Conservation (phyloP, 2,888 invertebrate species). For the Cephus nigrinus region DNA sequence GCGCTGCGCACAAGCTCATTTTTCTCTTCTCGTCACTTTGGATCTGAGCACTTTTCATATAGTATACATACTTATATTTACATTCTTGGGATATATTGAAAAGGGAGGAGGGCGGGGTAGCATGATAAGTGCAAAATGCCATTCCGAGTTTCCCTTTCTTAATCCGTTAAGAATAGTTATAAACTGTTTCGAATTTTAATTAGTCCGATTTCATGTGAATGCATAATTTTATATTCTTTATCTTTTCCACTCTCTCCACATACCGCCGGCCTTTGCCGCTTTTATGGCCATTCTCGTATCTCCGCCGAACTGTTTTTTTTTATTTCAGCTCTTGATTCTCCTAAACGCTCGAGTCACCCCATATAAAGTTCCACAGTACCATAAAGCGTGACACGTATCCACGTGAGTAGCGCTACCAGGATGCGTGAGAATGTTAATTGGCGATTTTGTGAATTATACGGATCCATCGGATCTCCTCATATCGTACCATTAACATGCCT, state of each 20-base stretch:
- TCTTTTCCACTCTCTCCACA: not conserved
- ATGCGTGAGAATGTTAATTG: conserved; percentile 54
- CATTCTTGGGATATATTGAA: not conserved
- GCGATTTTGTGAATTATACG: conserved; percentile 55
- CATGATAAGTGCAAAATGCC: conserved; percentile 4
- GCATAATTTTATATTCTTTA: not conserved
- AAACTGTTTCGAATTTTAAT: not conserved
- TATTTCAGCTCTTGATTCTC: not conserved
- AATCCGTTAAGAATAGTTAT: not conserved
- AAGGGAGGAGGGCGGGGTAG: not conserved
- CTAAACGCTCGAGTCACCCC: not conserved
- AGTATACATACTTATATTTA: conserved; percentile 1
- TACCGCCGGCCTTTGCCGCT: not conserved
- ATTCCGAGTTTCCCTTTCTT: not conserved
- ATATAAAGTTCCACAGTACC: not conserved
- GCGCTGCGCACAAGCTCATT: not conserved
- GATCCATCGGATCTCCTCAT: conserved; percentile 32
- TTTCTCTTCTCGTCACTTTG: not conserved
- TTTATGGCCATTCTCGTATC: not conserved
- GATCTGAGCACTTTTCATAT: not conserved
- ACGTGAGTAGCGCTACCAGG: conserved; percentile 19
- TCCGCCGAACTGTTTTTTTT: not conserved
- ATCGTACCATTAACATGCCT: conserved; percentile 57
- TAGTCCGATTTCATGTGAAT: not conserved
- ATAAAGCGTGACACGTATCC: conserved; percentile 32